These are phyloP conservation scores for Sminthurinus aureus DNA, from an alignment of 2,888 invertebrate species.

Conservation along the genomic window DNA sequence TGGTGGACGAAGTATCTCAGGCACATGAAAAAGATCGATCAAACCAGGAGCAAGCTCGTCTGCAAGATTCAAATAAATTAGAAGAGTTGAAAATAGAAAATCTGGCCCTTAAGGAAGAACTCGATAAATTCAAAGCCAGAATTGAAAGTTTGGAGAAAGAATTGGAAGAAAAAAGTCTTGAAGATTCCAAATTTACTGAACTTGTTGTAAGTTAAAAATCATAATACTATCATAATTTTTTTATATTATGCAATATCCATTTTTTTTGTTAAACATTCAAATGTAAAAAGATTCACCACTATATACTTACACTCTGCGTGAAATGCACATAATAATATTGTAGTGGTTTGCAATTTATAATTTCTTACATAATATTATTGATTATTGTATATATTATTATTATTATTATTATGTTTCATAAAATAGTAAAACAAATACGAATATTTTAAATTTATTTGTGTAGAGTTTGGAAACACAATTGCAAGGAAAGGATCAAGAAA, in stretches of 20 bases:
- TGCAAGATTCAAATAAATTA: neutral
- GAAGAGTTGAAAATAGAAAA: neutral
- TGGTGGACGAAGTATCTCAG: neutral
- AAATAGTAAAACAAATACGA: too few species aligned
- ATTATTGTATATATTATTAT: too few species aligned
- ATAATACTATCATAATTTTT: neutral
- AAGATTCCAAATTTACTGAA: neutral
- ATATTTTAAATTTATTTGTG: neutral
- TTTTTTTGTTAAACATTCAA: too few species aligned
- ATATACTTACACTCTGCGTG: too few species aligned
- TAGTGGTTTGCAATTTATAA: too few species aligned
- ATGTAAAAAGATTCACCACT: too few species aligned
- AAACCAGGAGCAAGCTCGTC: neutral
- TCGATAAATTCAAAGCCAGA: neutral
- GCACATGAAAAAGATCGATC: neutral
- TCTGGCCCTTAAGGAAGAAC: neutral
- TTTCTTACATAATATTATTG: too few species aligned
- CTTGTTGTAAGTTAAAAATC: neutral
- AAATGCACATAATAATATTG: too few species aligned
- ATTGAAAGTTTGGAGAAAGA: neutral
- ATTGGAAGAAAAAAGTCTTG: neutral
- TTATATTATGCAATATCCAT: too few species aligned
- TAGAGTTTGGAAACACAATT: slow-evolving; percentile 3
- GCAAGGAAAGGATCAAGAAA: slow-evolving; percentile 13
- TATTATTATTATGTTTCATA: too few species aligned